phyloP scores from a whole-genome alignment of 2,113 vertebrate genomes.

The Anas platyrhynchos region DNA sequence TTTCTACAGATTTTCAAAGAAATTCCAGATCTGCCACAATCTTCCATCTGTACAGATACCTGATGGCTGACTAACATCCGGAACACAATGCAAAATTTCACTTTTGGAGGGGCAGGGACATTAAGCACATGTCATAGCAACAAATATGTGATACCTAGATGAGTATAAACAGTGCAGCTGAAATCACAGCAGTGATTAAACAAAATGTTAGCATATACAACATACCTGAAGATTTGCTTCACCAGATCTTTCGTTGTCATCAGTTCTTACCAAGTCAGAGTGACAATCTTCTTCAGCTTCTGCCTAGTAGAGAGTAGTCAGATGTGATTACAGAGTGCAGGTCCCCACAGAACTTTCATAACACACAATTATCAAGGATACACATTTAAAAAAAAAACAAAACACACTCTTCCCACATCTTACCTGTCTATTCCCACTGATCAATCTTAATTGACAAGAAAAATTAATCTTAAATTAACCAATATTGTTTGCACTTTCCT shows the following conservation, averaged over 20 bases:
- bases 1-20: background rate
- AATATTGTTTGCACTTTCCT: background rate
- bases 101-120: background rate
- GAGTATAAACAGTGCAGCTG: background rate
- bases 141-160: background rate
- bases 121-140: background rate
- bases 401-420: background rate
- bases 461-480: background rate
- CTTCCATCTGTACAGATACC: background rate
- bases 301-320: slow-evolving; percentile 79
- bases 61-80: background rate
- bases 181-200: background rate
- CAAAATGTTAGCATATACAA: background rate
- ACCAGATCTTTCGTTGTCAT: slow-evolving; percentile 83
- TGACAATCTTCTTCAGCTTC: slow-evolving; percentile 89
- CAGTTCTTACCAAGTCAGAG: slow-evolving; percentile 80
- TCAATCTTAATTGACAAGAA: background rate
- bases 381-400: background rate
- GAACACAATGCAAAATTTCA: background rate
- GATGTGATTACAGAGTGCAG: background rate
- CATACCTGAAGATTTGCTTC: slow-evolving; percentile 89
- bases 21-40: background rate
- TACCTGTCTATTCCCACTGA: background rate
- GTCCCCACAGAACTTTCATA: background rate
- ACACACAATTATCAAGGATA: background rate